phyloP scores from a whole-genome alignment of 2,888 invertebrate species.

The Spilosoma lubricipeda region DNA sequence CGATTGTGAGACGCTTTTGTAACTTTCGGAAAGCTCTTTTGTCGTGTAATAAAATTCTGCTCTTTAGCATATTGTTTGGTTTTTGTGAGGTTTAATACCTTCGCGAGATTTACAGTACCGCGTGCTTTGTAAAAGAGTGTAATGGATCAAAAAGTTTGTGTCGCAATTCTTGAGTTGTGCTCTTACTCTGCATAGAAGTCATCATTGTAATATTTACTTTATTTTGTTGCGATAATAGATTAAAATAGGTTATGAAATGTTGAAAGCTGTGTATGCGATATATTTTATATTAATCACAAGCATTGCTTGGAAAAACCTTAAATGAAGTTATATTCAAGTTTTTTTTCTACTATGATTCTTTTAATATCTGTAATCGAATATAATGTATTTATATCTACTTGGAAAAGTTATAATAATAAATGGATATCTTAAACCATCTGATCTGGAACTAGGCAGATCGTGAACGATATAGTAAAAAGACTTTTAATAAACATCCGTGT shows the following conservation, averaged over 20 bases:
- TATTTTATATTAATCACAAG: too few relatives aligned
- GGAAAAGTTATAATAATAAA: neutral
- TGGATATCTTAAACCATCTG: too few relatives aligned
- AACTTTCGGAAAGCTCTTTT: neutral
- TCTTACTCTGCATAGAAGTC: neutral
- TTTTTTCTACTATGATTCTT: too few relatives aligned
- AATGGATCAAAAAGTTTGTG: neutral
- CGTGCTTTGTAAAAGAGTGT: neutral
- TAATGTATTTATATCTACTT: neutral
- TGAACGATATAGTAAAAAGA: too few relatives aligned
- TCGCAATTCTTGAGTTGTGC: neutral
- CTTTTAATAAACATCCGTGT: too few relatives aligned
- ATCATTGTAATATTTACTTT: neutral
- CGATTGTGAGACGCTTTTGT: neutral
- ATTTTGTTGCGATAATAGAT: too few relatives aligned
- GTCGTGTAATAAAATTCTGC: neutral
- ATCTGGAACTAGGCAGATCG: too few relatives aligned
- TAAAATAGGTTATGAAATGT: too few relatives aligned
- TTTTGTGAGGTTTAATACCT: neutral
- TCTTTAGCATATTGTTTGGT: neutral
- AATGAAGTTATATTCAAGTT: too few relatives aligned
- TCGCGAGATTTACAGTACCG: neutral
- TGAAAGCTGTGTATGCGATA: too few relatives aligned
- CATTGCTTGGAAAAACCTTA: too few relatives aligned
- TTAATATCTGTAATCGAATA: too few relatives aligned